A percentile compares a stretch with the other conserved stretches of the same genome.
Conservation (phyloP, 2,888 invertebrate species). For the Troides oblongomaculatus region DNA sequence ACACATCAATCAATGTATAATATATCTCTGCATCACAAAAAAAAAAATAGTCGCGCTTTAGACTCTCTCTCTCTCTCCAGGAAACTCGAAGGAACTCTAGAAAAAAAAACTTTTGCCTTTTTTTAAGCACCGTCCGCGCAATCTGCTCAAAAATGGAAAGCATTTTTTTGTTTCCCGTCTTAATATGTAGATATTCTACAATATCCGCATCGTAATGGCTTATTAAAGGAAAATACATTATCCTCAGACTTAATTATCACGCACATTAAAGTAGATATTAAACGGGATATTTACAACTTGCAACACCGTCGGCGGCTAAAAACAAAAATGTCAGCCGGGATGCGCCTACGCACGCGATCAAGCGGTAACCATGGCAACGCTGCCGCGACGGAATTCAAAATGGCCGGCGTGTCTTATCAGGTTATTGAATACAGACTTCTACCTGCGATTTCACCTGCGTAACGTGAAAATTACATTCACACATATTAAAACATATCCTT, state of each 20-base stretch:
- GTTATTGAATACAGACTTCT: slow-evolving; percentile 46
- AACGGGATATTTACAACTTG: slow-evolving; percentile 30
- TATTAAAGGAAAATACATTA: slow-evolving; percentile 25
- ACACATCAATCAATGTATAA: too few species aligned
- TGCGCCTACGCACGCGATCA: slow-evolving; percentile 54
- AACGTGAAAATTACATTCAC: background rate
- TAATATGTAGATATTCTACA: slow-evolving; percentile 10
- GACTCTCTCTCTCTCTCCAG: too few species aligned
- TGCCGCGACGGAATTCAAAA: slow-evolving; percentile 59
- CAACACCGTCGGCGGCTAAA: slow-evolving; percentile 25
- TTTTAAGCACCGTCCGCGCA: background rate
- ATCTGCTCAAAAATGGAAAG: background rate
- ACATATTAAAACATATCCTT: too few species aligned
- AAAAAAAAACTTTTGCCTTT: too few species aligned
- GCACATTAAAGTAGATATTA: slow-evolving; percentile 27
- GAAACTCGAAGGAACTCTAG: too few species aligned
- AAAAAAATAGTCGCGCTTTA: too few species aligned
- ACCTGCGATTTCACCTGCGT: slow-evolving; percentile 25
- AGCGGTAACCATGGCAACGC: slow-evolving; percentile 62
- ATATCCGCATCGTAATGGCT: background rate
- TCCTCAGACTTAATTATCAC: slow-evolving; percentile 23
- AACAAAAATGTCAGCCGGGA: slow-evolving; percentile 32
- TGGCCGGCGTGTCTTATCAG: slow-evolving; percentile 59
- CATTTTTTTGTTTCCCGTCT: background rate
- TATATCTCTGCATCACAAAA: too few species aligned